Conservation (phyloP, 2,888 invertebrate genomes). For the Octodonta nipae region DNA sequence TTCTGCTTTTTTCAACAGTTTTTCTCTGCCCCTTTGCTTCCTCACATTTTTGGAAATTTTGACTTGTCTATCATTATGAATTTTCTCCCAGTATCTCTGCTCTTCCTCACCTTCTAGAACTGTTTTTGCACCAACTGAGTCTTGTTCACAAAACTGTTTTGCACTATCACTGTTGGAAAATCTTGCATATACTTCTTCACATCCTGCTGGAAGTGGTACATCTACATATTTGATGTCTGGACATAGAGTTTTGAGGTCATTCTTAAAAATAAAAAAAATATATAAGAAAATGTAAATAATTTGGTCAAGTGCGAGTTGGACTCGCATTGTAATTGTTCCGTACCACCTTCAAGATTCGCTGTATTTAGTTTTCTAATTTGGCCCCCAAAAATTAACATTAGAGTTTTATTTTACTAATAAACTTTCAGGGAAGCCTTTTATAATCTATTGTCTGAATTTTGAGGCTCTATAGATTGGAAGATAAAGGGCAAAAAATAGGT, state of each 20-base stretch:
- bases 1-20: constrained; percentile 1
- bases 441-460: too few relatives aligned
- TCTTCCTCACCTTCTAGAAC: not conserved
- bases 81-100: not conserved
- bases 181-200: constrained; percentile 52
- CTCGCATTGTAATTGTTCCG: too few relatives aligned
- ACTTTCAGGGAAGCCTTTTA: too few relatives aligned
- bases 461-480: too few relatives aligned
- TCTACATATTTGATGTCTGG: constrained; percentile 68
- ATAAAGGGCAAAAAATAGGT: too few relatives aligned
- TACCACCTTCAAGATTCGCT: too few relatives aligned
- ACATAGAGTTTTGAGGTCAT: constrained; percentile 45
- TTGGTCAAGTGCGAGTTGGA: too few relatives aligned
- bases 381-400: too few relatives aligned
- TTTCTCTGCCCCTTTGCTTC: not conserved
- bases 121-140: not conserved
- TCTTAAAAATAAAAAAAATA: constrained; percentile 39
- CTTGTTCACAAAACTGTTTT: constrained; percentile 19
- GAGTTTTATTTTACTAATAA: too few relatives aligned
- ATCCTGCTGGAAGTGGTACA: constrained; percentile 48
- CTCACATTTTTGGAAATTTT: not conserved
- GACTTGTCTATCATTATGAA: not conserved
- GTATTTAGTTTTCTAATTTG: too few relatives aligned
- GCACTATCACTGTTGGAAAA: constrained; percentile 44
- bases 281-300: too few relatives aligned